Evolutionary conservation across 2,797 vertebrate species (phyloP).

Genomic region (Scolopax rusticola): DNA sequence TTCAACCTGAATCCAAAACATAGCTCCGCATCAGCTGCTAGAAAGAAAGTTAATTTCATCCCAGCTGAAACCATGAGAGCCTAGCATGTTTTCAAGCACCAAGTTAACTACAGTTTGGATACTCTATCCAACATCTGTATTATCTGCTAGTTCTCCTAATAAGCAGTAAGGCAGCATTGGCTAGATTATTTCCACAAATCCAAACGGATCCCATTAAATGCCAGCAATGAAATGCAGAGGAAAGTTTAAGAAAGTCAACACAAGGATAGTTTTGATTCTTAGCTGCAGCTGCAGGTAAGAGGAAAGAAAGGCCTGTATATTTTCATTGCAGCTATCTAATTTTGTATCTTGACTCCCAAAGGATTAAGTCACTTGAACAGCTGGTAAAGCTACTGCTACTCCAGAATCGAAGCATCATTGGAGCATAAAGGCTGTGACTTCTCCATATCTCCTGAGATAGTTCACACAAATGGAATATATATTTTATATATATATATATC

Average conservation of each 20-base stretch:
- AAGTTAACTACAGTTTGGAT: background rate
- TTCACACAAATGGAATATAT: background rate
- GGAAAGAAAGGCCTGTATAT: background rate
- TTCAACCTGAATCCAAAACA: background rate
- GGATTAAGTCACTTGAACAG: background rate
- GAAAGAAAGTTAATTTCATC: background rate
- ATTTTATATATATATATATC: background rate
- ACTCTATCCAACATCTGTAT: background rate
- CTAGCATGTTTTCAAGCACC: background rate
- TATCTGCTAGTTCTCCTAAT: background rate
- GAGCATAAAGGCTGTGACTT: background rate
- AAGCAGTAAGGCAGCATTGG: background rate
- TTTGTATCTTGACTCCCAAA: background rate
- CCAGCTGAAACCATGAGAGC: background rate
- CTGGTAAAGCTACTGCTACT: background rate
- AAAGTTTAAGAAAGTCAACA: background rate
- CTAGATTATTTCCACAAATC: background rate
- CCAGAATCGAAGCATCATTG: background rate
- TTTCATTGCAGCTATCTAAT: background rate
- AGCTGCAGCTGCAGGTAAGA: background rate
- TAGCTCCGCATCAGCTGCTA: background rate
- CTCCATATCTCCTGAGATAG: background rate
- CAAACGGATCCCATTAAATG: background rate
- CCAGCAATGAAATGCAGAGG: background rate
- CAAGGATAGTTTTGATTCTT: background rate